Conservation (phyloP, 2,797 vertebrate genomes). For the Labroides dimidiatus region DNA sequence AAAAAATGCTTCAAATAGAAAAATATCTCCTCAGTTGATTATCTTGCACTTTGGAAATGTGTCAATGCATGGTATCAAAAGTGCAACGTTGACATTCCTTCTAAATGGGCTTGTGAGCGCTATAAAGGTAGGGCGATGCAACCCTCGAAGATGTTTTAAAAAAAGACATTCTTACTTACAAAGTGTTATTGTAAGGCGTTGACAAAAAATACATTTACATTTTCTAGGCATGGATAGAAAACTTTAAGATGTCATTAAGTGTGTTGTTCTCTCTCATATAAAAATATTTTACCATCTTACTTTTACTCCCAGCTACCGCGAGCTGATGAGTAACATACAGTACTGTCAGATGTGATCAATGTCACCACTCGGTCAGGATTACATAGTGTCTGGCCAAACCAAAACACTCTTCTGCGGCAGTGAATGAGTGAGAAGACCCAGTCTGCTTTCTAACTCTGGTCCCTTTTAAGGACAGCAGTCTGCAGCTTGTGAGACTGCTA, state of each 20-base stretch:
- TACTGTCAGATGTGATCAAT: conserved; percentile 53
- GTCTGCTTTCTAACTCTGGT: conserved; percentile 39
- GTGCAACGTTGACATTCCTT: conserved; percentile 75
- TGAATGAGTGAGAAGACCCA: conserved; percentile 48
- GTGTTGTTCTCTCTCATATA: conserved; percentile 62
- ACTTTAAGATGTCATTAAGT: conserved; percentile 64
- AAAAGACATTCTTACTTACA: conserved; percentile 76
- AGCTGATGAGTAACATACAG: conserved; percentile 71
- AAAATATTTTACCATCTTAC: conserved; percentile 76
- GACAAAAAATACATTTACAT: conserved; percentile 69
- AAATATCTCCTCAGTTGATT: conserved; percentile 83
- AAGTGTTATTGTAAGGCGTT: conserved; percentile 78
- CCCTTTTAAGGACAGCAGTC: conserved; percentile 57
- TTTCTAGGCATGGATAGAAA: conserved; percentile 60
- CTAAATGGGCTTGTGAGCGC: conserved; percentile 61
- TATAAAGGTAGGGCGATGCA: conserved; percentile 46
- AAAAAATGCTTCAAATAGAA: conserved; percentile 76
- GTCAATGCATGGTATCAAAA: conserved; percentile 76
- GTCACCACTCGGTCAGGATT: conserved; percentile 37
- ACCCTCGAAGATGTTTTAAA: conserved; percentile 44
- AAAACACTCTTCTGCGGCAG: conserved; percentile 53
- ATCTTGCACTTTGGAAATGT: conserved; percentile 74
- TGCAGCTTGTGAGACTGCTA: conserved; percentile 42
- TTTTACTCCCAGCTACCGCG: conserved; percentile 50
- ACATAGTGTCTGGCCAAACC: conserved; percentile 24